Percentiles rank a stretch among this genome's conserved stretches.
Conservation (phyloP, 2,113 vertebrate genomes). For the Heloderma charlesbogerti region DNA sequence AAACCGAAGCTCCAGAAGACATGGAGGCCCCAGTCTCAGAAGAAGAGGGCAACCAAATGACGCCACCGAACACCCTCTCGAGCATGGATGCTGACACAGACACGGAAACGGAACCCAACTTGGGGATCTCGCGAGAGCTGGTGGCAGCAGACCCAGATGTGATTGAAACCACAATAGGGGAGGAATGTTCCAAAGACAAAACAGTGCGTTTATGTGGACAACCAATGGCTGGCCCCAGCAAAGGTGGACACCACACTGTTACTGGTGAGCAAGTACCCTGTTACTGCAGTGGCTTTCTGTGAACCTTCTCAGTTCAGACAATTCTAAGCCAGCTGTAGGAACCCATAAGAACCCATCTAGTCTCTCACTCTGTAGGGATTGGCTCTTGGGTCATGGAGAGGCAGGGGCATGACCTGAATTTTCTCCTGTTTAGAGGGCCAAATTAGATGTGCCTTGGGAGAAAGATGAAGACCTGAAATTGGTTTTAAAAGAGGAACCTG, state of each 20-base stretch:
- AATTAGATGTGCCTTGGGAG: not conserved
- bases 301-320: not conserved
- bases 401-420: not conserved
- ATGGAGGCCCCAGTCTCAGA: conserved; percentile 20
- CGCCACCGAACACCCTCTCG: conserved; percentile 28
- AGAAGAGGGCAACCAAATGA: conserved; percentile 41
- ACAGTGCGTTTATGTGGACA: not conserved
- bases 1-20: conserved; percentile 5
- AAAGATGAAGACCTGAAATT: not conserved
- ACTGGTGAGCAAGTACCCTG: conserved; percentile 10
- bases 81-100: conserved; percentile 28
- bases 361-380: not conserved
- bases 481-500: not conserved
- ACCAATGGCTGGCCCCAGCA: conserved; percentile 5
- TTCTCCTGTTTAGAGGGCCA: not conserved
- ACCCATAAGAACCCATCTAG: not conserved
- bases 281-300: not conserved
- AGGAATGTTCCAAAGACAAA: conserved; percentile 1
- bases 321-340: not conserved
- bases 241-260: conserved; percentile 17
- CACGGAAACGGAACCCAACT: not conserved
- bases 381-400: not conserved
- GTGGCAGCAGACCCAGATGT: not conserved
- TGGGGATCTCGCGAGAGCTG: conserved; percentile 11
- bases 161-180: conserved; percentile 27